phyloP scores from a whole-genome alignment of 2,888 invertebrate genomes.

The Ametastegia equiseti region DNA sequence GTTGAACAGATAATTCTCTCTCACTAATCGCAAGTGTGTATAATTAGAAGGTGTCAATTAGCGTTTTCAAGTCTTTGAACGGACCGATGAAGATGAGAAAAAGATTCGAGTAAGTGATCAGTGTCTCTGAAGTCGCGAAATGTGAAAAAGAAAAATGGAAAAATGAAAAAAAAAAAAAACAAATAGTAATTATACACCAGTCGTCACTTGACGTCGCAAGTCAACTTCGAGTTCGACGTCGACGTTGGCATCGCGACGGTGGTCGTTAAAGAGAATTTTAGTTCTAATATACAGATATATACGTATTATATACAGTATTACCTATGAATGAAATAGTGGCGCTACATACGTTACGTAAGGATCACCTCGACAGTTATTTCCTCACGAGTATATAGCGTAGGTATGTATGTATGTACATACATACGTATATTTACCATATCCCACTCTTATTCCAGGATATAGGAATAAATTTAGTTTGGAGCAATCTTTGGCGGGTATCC shows the following conservation, averaged over 20 bases:
- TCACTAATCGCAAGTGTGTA: no score
- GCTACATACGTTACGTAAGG: slow-evolving; percentile 52
- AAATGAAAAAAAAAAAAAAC: no score
- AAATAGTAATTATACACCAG: no score
- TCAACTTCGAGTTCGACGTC: no score
- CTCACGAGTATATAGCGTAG: background rate
- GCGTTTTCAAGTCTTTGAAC: background rate
- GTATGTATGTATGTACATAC: no score
- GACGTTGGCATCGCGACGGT: no score
- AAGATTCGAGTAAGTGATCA: background rate
- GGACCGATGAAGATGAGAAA: background rate
- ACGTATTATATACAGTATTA: no score
- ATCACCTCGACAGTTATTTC: background rate
- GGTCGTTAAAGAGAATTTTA: background rate
- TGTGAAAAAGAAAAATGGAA: background rate
- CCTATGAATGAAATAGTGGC: slow-evolving; percentile 63
- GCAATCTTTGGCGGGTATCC: slow-evolving; percentile 30
- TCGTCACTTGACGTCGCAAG: no score
- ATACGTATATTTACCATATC: no score
- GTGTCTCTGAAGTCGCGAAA: background rate
- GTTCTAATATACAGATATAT: background rate
- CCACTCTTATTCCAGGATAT: slow-evolving; percentile 9
- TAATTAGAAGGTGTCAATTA: slow-evolving; percentile 5
- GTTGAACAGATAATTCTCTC: background rate
- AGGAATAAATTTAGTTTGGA: slow-evolving; percentile 30